Base-by-base conservation (phyloP, 2,888 invertebrate species). In the Ophion ellenae region DNA sequence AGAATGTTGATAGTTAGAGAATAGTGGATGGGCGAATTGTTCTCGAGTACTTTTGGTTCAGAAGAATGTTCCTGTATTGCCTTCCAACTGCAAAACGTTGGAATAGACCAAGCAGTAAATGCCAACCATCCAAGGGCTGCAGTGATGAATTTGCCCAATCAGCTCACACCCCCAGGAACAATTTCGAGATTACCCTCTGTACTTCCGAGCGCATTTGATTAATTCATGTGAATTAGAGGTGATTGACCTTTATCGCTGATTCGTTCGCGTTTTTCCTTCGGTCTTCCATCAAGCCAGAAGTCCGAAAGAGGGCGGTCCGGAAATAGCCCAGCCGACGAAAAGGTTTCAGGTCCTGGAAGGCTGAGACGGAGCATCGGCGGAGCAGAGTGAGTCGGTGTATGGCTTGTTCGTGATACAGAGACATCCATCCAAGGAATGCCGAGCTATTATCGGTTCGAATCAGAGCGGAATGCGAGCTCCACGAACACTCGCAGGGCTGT, bases 361-460 rank as follows among this genome's bases (percentile, higher is more conserved):
- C 75, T 66, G 24, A 53, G 66, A 78, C 69, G 64, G 78, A 80
- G 66, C 66, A 80, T 75, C 67, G 76, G 53, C 61, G 47, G 61
- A 59, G 36, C 47, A 20, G 74, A 81, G 53, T 63, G 28, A 73
- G 69, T 64, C 66, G 45, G 67, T 59, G 36, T 53, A 53, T 32
- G 40, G 24, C 66, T n/a, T 53, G 79, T n/a, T 40, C 24, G 71
- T 70, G 74, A 77, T 87, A 87, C 84, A 84, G 79, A 87, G 81
- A 86, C 84, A 83, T 87, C 84, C 86, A 70, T 84, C 74, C 28
- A 63, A 83, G 85, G 84, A 87, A 87, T 86, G 76, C 71, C 75
- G 84, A 67, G 80, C 87, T 80, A 87, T 87, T 86, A 87, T 87
- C 83, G 86, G 86, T 86, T 87, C 82, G 87, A 87, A 87, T 87